Evolutionary conservation across 2,888 invertebrate species (phyloP), one percentile per base, ranked within the genome.

Genomic region (Ornithoptera alexandrae): DNA sequence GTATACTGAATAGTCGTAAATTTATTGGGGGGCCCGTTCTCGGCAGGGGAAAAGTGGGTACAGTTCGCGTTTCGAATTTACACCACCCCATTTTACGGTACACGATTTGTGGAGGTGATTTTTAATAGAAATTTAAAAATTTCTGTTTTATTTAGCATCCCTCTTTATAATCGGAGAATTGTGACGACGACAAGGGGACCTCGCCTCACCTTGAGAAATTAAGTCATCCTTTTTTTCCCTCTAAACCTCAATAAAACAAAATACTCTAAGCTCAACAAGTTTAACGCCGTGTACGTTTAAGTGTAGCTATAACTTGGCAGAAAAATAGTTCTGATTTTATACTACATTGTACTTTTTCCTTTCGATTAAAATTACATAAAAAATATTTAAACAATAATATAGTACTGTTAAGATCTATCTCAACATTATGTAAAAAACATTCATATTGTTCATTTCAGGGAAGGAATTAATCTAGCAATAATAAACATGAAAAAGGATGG

Each of bases 381-480:
- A 22, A 30, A 30, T 30, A 30, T 30, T 30, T 30, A 30, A 30
- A 30, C 2, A 4, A 4, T 30, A 30, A 30, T 30, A 30, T 30
- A 30, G 5, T 30, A 30, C 30, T 3, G 30, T 30, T 30, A 30
- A 5, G 30, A 30, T 4, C 3, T 5, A 30, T 30, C 30, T 30
- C 30, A 30, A 30, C 30, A 30, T 22, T 22, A 22, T 22, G 22
- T 22, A 22, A 22, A 22, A 22, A 22, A 0, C 30, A 30, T 30
- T 30, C 3, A 30, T 30, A 39, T 8, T 0, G 10, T 10, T 39
- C 0, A 39, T 39, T 39, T 39, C 39, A 98, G 98, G 83, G 97
- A 98, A 85, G 95, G 95, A 73, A 96, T 98, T 72, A 98, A 98
- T 90, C 90, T 98, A 79, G 98, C 97, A 1, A 97, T 99, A 57